These are phyloP conservation scores for Drosophila eohydei DNA, from an alignment of 2,888 invertebrate species.

Conservation along the genomic window DNA sequence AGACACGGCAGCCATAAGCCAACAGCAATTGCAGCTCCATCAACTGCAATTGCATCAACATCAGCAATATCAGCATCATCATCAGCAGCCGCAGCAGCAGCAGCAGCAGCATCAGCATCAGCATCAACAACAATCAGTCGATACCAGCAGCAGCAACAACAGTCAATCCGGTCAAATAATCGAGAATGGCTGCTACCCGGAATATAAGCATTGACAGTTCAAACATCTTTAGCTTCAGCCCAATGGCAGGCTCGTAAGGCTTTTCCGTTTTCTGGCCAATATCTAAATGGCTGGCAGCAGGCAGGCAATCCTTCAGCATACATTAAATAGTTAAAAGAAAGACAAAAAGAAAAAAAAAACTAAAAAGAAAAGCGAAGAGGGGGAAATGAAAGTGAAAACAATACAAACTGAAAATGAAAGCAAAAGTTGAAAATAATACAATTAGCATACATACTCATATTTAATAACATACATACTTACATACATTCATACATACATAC, in stretches of 20 bases:
- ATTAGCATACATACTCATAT: conserved; percentile 26
- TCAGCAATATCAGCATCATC: conserved; percentile 69
- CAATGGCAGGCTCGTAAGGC: neutral
- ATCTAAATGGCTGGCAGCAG: conserved; percentile 15
- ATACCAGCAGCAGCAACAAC: conserved; percentile 85
- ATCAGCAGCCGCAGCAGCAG: conserved; percentile 83
- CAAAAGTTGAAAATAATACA: conserved; percentile 13
- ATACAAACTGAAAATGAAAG: neutral
- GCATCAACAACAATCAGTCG: conserved; percentile 83
- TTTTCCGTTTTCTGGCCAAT: conserved; percentile 17
- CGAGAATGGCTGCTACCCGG: conserved; percentile 89
- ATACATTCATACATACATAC: conserved; percentile 25
- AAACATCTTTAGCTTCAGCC: conserved; percentile 45
- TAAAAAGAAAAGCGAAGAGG: neutral
- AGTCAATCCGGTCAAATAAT: conserved; percentile 86
- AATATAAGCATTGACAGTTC: conserved; percentile 91
- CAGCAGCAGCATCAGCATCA: conserved; percentile 79
- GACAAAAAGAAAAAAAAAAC: neutral
- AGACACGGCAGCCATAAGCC: conserved; percentile 77
- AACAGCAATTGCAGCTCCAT: conserved; percentile 81
- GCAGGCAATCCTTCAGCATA: conserved; percentile 37
- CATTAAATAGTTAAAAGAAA: conserved; percentile 8
- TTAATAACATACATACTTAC: conserved; percentile 38
- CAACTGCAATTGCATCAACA: conserved; percentile 71
- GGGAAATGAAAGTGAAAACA: neutral